These are phyloP conservation scores for Octopus bimaculoides DNA, from an alignment of 1,140 invertebrate genomes.

Conservation along the genomic window DNA sequence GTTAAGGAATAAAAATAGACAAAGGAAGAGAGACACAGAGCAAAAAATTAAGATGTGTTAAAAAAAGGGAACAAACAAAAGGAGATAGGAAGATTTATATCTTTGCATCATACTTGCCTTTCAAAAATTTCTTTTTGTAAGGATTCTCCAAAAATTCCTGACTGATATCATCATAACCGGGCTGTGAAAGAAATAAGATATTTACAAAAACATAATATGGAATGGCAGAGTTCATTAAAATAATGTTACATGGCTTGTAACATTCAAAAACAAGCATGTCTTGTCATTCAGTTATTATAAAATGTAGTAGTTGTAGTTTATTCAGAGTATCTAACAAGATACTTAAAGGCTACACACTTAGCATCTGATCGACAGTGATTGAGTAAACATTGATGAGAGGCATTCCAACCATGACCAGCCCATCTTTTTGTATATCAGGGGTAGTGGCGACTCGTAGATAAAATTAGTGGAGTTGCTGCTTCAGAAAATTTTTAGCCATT, in stretches of 20 bases:
- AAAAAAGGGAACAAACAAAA: background rate
- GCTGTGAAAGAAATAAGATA: conserved; percentile 52
- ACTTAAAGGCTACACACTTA: background rate
- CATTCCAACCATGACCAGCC: too few relatives aligned
- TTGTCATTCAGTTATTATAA: background rate
- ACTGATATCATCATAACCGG: conserved; percentile 62
- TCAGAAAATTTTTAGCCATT: too few relatives aligned
- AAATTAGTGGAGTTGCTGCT: too few relatives aligned
- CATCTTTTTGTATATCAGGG: too few relatives aligned
- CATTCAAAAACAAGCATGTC: background rate
- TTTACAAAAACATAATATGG: background rate
- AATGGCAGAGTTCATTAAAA: background rate
- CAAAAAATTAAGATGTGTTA: background rate
- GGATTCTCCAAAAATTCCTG: conserved; percentile 51
- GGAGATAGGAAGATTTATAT: background rate
- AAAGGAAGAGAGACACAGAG: too few relatives aligned
- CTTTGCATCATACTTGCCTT: conserved; percentile 38
- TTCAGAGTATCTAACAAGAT: background rate
- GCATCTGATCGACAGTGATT: too few relatives aligned
- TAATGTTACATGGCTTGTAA: background rate
- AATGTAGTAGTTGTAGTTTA: background rate
- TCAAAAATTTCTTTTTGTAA: conserved; percentile 45
- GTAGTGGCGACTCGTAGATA: too few relatives aligned
- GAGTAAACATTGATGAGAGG: too few relatives aligned
- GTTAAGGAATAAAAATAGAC: too few relatives aligned